Percentiles rank a stretch among this genome's conserved stretches.
Evolutionary conservation across 2,113 vertebrate genomes (phyloP).

Genomic region (Brachyhypopomus gauderio): DNA sequence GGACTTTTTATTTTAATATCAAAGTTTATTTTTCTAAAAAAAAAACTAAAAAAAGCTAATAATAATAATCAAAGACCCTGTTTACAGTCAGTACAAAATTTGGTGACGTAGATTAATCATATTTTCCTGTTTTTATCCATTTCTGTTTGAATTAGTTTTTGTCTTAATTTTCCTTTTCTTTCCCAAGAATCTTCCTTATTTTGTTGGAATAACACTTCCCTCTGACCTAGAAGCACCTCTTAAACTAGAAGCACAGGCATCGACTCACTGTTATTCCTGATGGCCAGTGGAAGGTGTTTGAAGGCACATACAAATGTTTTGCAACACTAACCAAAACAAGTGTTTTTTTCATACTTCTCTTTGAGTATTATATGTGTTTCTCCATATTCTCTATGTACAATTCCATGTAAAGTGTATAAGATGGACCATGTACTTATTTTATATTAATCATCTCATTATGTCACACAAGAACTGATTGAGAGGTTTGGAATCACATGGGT

Average conservation of each 20-base stretch:
- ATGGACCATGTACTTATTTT: slow-evolving; percentile 12
- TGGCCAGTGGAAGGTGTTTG: background rate
- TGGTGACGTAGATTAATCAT: background rate
- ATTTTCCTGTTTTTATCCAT: background rate
- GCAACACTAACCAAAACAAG: slow-evolving; percentile 29
- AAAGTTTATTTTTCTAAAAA: slow-evolving; percentile 64
- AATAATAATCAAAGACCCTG: slow-evolving; percentile 18
- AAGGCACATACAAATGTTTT: slow-evolving; percentile 31
- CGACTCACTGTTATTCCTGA: background rate
- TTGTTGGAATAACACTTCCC: background rate
- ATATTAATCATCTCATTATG: background rate
- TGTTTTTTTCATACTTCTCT: background rate
- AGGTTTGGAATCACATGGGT: background rate
- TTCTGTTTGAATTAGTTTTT: background rate
- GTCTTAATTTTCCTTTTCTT: background rate
- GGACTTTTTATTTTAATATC: slow-evolving; percentile 58
- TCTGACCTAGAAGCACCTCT: background rate
- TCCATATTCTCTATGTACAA: background rate
- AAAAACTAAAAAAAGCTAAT: slow-evolving; percentile 40
- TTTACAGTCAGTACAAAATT: slow-evolving; percentile 24
- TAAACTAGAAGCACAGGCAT: slow-evolving; percentile 1
- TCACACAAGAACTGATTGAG: background rate
- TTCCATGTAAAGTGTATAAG: background rate
- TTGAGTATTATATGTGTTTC: background rate
- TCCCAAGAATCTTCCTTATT: background rate